Conservation (phyloP, 2,797 vertebrate genomes). For the Triplophysa yarkandensis region DNA sequence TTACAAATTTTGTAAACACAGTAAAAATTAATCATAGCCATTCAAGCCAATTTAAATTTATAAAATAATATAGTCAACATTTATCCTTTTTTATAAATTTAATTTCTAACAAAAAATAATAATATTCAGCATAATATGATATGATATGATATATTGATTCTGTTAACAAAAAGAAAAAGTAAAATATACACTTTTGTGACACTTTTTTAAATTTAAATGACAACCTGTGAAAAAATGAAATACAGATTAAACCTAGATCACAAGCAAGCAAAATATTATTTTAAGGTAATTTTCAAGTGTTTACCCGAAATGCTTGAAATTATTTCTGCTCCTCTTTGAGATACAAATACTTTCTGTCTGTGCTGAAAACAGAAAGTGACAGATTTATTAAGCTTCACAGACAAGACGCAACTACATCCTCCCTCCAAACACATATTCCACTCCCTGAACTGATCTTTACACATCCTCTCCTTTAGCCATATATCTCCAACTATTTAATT, state of each 20-base stretch:
- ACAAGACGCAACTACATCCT: constrained; percentile 51
- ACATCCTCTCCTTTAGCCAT: constrained; percentile 51
- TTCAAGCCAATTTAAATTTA: no score
- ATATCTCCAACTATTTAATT: constrained; percentile 77
- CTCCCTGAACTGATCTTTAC: constrained; percentile 49
- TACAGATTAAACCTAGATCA: background rate
- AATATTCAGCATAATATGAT: no score
- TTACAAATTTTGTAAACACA: no score
- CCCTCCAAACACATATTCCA: constrained; percentile 12
- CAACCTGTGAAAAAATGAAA: background rate
- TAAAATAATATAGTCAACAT: no score
- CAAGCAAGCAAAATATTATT: constrained; percentile 5
- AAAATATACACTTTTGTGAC: no score
- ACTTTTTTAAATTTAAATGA: no score
- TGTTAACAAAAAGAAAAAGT: no score
- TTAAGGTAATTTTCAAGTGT: constrained; percentile 29
- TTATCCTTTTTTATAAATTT: no score
- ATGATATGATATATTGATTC: no score
- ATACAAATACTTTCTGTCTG: constrained; percentile 13
- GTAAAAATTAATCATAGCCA: no score
- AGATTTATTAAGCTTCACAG: constrained; percentile 62
- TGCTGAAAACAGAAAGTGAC: constrained; percentile 14
- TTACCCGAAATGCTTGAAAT: constrained; percentile 40
- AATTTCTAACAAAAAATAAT: no score
- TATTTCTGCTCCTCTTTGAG: constrained; percentile 46